Conservation (phyloP, 1,140 invertebrate genomes). For the Luehdorfia chinensis region DNA sequence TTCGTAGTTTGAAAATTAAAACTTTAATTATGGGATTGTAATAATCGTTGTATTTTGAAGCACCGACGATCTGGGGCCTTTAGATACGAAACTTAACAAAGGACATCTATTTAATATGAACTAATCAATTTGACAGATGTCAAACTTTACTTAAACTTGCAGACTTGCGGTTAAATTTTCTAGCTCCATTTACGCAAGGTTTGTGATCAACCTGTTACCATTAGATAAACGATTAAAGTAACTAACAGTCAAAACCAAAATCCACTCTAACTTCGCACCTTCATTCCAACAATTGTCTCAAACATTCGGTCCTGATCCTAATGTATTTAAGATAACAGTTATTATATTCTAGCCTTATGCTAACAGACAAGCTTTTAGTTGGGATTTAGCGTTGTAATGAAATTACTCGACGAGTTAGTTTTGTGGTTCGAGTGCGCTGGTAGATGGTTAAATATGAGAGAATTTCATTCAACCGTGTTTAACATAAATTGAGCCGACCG, state of each 20-base stretch:
- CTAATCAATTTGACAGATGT: conserved; percentile 12
- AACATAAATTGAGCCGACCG: conserved; percentile 13
- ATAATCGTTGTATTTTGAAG: background rate
- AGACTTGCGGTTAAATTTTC: background rate
- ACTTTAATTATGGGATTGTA: too few species aligned
- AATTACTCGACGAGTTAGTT: conserved; percentile 22
- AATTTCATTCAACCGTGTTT: conserved; percentile 9
- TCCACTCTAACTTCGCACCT: conserved; percentile 1
- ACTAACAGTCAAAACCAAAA: conserved; percentile 5
- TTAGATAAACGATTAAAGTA: conserved; percentile 5
- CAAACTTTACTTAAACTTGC: background rate
- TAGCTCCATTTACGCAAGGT: background rate
- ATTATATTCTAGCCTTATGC: conserved; percentile 16
- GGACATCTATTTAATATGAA: conserved; percentile 1
- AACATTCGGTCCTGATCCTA: conserved; percentile 2
- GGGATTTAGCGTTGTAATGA: conserved; percentile 22
- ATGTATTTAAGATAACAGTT: conserved; percentile 16
- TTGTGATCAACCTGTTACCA: conserved; percentile 5
- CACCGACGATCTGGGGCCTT: background rate
- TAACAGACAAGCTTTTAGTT: conserved; percentile 23
- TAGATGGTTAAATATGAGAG: conserved; percentile 12
- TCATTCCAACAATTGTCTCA: conserved; percentile 3
- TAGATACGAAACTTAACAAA: background rate
- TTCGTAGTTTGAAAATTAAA: too few species aligned
- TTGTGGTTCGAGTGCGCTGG: conserved; percentile 14